Conservation (phyloP, 1,140 invertebrate genomes). For the Campoletis sonorensis region DNA sequence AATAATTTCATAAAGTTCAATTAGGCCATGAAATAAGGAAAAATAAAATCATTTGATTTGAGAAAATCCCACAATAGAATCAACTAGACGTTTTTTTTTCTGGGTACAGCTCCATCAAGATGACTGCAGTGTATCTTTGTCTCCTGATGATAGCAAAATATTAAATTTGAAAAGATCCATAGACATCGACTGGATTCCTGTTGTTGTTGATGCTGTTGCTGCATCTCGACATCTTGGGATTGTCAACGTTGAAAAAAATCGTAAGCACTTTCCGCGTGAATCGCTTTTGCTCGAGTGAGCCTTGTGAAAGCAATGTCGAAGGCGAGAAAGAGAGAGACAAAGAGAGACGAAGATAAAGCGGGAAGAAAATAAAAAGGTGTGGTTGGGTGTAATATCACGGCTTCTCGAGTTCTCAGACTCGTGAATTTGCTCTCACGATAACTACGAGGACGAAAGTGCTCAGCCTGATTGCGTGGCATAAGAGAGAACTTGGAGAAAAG, state of each 20-base stretch:
- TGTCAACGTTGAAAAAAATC: slow-evolving; percentile 4
- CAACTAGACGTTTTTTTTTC: no score
- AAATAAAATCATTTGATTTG: no score
- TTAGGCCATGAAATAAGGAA: no score
- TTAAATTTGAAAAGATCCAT: no score
- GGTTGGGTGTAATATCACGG: slow-evolving; percentile 13
- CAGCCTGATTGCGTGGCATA: slow-evolving; percentile 39
- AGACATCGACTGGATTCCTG: no score
- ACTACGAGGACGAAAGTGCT: slow-evolving; percentile 25
- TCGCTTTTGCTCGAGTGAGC: slow-evolving; percentile 6
- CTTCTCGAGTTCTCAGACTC: slow-evolving; percentile 12
- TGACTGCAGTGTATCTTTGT: no score
- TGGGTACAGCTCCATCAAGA: no score
- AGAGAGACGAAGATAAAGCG: no score
- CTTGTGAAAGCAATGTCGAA: slow-evolving; percentile 1
- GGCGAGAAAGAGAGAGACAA: background rate
- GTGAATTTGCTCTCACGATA: slow-evolving; percentile 4
- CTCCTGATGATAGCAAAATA: no score
- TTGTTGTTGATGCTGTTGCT: no score
- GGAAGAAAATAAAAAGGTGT: background rate
- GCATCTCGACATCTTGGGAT: background rate
- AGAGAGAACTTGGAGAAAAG: slow-evolving; percentile 30
- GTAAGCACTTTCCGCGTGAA: slow-evolving; percentile 17
- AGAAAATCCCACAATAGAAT: no score
- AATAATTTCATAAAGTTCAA: no score